Conservation (phyloP, 2,888 invertebrate genomes). For the Arge pagana region DNA sequence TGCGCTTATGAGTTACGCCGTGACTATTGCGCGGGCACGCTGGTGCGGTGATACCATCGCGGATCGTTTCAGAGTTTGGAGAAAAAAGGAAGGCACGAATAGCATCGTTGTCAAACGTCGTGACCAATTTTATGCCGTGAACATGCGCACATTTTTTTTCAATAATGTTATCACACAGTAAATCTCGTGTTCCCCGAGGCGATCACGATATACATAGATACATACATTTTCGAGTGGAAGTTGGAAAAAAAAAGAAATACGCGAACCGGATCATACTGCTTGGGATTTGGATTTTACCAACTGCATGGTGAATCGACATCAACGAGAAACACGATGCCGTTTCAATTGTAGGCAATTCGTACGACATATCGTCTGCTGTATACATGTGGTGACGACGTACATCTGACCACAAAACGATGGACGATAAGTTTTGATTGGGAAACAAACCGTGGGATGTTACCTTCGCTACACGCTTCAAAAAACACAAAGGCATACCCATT, state of each 20-base stretch:
- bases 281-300: conserved; percentile 36
- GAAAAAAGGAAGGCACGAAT: conserved; percentile 52
- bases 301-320: conserved; percentile 51
- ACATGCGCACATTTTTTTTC: conserved; percentile 51
- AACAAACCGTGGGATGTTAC: too few relatives aligned
- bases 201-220: too few relatives aligned
- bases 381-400: too few relatives aligned
- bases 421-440: too few relatives aligned
- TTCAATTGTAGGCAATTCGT: conserved; percentile 44
- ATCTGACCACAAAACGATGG: too few relatives aligned
- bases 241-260: too few relatives aligned
- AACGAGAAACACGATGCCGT: conserved; percentile 55
- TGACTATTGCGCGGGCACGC: conserved; percentile 77
- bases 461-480: too few relatives aligned
- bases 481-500: too few relatives aligned
- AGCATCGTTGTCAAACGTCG: conserved; percentile 55
- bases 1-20: conserved; percentile 83
- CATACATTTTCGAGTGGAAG: too few relatives aligned
- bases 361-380: conserved; percentile 3
- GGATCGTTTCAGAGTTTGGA: conserved; percentile 46
- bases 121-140: conserved; percentile 55
- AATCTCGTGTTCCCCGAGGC: too few relatives aligned
- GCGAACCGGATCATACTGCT: conserved; percentile 31
- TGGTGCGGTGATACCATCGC: conserved; percentile 58
- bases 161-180: too few relatives aligned